phyloP scores from a whole-genome alignment of 1,140 invertebrate species.

The Portunus trituberculatus region DNA sequence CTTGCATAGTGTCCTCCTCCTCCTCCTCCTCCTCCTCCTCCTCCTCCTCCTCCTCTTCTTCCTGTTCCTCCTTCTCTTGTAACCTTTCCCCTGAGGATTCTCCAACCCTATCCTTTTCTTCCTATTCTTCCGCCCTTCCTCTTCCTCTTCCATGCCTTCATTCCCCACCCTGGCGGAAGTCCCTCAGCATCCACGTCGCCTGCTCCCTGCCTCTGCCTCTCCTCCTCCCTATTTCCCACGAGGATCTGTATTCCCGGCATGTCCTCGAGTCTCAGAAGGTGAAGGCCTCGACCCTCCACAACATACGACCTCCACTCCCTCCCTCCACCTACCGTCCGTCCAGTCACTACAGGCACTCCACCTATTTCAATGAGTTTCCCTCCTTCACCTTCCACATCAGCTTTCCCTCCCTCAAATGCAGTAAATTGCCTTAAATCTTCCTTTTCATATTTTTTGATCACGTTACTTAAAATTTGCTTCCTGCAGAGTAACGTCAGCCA shows the following conservation, averaged over 20 bases:
- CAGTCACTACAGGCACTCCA: neutral
- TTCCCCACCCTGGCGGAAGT: neutral
- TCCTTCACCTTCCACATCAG: neutral
- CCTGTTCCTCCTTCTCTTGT: neutral
- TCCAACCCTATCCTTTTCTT: neutral
- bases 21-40: neutral
- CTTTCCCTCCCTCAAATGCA: neutral
- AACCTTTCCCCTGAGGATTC: neutral
- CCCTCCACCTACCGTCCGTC: neutral
- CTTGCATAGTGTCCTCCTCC: neutral
- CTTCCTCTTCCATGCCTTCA: neutral
- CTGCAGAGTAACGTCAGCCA: neutral
- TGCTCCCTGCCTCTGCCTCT: too few relatives aligned
- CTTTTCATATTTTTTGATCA: neutral
- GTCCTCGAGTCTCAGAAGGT: neutral
- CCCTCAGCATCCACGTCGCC: too few relatives aligned
- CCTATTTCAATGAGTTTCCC: neutral
- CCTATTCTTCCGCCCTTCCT: too few relatives aligned
- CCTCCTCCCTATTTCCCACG: too few relatives aligned
- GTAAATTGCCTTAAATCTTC: neutral
- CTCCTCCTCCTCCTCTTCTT: neutral
- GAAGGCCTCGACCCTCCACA: neutral
- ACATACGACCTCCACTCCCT: neutral
- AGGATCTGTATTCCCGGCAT: neutral
- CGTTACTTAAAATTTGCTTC: constrained; percentile 1